phyloP scores from a whole-genome alignment of 2,113 vertebrate genomes.

The Prunella fulvescens region DNA sequence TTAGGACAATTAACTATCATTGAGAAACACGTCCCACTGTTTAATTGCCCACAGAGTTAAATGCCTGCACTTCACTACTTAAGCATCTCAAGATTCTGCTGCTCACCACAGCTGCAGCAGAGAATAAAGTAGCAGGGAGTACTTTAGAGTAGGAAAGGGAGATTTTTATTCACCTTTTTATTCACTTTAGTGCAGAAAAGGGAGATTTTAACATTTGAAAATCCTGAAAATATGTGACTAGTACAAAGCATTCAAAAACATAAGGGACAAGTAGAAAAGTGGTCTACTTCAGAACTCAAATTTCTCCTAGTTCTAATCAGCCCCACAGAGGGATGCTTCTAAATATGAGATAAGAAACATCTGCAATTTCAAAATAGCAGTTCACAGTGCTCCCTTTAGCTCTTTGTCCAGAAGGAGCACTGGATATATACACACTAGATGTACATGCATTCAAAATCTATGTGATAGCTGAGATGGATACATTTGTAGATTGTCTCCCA shows the following conservation, averaged over 20 bases:
- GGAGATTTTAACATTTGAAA: background rate
- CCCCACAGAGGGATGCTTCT: background rate
- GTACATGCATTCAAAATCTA: background rate
- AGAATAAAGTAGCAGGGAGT: background rate
- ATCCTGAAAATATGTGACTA: background rate
- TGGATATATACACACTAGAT: background rate
- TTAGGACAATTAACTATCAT: conserved; percentile 3
- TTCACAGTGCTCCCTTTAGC: background rate
- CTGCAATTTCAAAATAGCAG: background rate
- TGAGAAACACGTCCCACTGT: background rate
- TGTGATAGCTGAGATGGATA: background rate
- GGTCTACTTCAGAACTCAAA: background rate
- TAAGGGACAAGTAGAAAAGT: background rate
- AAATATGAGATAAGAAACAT: background rate
- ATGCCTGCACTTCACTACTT: background rate
- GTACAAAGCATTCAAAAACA: background rate
- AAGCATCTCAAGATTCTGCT: background rate
- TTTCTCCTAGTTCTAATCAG: background rate
- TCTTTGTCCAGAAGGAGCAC: background rate
- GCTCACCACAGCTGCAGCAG: background rate
- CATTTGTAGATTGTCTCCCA: background rate
- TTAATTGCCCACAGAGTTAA: background rate
- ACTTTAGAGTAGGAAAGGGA: background rate
- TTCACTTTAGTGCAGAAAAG: background rate
- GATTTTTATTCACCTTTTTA: background rate